Evolutionary conservation across 2,888 invertebrate species (phyloP).

Genomic region (Watsonalla binaria): DNA sequence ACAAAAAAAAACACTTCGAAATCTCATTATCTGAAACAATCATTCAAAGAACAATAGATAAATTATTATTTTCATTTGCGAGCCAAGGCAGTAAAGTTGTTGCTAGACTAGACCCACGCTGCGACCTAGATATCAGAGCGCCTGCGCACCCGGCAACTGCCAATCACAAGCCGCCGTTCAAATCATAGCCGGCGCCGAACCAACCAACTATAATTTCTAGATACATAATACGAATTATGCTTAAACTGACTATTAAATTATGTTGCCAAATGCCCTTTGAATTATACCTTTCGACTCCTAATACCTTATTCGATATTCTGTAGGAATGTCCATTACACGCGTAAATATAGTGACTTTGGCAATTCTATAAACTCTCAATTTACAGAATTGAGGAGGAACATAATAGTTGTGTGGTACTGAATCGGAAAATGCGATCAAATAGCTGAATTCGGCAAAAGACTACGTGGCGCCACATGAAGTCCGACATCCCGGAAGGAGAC

Average conservation of each 20-base stretch:
- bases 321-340: neutral
- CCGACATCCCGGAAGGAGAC: no score
- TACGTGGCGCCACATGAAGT: no score
- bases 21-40: conserved; percentile 2
- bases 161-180: conserved; percentile 66
- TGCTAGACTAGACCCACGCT: conserved; percentile 66
- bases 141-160: conserved; percentile 65
- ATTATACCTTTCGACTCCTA: conserved; percentile 27
- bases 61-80: neutral
- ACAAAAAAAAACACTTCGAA: neutral
- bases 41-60: conserved; percentile 3
- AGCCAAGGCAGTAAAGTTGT: conserved; percentile 41
- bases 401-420: no score
- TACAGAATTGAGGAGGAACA: no score
- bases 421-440: no score
- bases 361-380: neutral
- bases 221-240: conserved; percentile 54
- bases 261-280: conserved; percentile 55
- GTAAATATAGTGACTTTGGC: no score
- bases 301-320: conserved; percentile 17
- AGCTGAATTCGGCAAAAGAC: no score
- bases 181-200: conserved; percentile 66
- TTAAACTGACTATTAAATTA: conserved; percentile 50
- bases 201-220: conserved; percentile 53
- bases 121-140: conserved; percentile 69